Conservation (phyloP, 1,140 invertebrate genomes). For the Papilio glaucus region DNA sequence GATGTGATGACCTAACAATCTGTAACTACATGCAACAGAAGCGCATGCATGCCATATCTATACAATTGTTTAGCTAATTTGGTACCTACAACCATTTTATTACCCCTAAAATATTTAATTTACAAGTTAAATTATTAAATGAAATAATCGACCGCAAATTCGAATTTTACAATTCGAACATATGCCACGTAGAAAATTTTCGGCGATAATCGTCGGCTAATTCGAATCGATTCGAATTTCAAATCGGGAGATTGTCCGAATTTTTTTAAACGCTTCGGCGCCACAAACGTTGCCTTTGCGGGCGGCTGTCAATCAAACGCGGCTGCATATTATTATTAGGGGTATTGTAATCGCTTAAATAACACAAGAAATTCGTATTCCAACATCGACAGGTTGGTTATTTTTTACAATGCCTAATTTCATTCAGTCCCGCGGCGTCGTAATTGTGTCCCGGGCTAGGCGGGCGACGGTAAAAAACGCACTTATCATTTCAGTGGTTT, state of each 20-base stretch:
- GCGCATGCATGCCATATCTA: too few relatives aligned
- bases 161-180: slow-evolving; percentile 58
- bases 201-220: slow-evolving; percentile 66
- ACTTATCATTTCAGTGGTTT: slow-evolving; percentile 61
- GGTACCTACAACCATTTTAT: too few relatives aligned
- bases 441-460: slow-evolving; percentile 69
- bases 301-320: slow-evolving; percentile 72
- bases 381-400: slow-evolving; percentile 59
- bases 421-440: slow-evolving; percentile 68
- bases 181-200: slow-evolving; percentile 68
- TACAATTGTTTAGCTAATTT: too few relatives aligned
- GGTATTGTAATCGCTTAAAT: slow-evolving; percentile 60
- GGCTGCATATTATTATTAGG: slow-evolving; percentile 72
- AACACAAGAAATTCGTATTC: slow-evolving; percentile 57
- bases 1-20: too few relatives aligned
- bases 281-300: slow-evolving; percentile 50
- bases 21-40: too few relatives aligned
- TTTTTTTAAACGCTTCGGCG: slow-evolving; percentile 58
- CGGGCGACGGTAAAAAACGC: slow-evolving; percentile 63
- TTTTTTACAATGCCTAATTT: slow-evolving; percentile 59
- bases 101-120: background rate
- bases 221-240: slow-evolving; percentile 62
- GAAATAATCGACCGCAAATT: slow-evolving; percentile 30
- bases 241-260: slow-evolving; percentile 52
- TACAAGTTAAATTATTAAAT: background rate